Evolutionary conservation across 2,797 vertebrate genomes (phyloP).

Genomic region (Gymnoscopelus microlampas): DNA sequence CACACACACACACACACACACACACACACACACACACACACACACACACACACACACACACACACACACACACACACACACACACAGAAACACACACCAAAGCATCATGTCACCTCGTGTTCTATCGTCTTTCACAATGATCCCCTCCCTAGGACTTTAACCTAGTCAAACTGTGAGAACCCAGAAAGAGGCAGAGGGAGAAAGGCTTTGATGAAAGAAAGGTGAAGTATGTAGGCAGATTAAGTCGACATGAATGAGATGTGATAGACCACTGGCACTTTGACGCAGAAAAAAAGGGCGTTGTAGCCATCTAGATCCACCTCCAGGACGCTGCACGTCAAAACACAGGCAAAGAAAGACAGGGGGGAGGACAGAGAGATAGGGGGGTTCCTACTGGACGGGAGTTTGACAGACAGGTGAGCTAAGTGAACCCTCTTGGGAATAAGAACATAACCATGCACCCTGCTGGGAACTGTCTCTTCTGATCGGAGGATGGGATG

Average conservation of each 20-base stretch:
- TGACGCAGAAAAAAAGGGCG: constrained; percentile 66
- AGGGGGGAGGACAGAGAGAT: constrained; percentile 30
- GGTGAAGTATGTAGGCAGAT: constrained; percentile 6
- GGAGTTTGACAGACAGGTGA: constrained; percentile 65
- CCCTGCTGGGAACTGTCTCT: constrained; percentile 33
- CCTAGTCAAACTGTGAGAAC: constrained; percentile 57
- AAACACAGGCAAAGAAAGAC: constrained; percentile 59
- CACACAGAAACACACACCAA: constrained; percentile 33
- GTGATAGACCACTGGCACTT: constrained; percentile 56
- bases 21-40: neutral
- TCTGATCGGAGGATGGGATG: constrained; percentile 17
- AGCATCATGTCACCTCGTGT: constrained; percentile 67
- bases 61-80: constrained; percentile 36
- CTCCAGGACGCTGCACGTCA: constrained; percentile 59
- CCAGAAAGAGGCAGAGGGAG: constrained; percentile 37
- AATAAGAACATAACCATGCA: constrained; percentile 19
- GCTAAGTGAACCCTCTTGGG: constrained; percentile 57
- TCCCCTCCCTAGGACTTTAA: constrained; percentile 64
- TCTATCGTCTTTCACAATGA: constrained; percentile 55
- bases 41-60: neutral
- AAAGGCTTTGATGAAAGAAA: constrained; percentile 42
- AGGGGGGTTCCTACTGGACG: constrained; percentile 23
- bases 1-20: constrained; percentile 18
- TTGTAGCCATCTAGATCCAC: constrained; percentile 23
- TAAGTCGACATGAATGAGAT: constrained; percentile 50